A percentile compares a stretch with the other conserved stretches of the same genome.
These are phyloP conservation scores for Eublepharis macularius DNA, from an alignment of 2,113 vertebrate genomes.

Conservation along the genomic window DNA sequence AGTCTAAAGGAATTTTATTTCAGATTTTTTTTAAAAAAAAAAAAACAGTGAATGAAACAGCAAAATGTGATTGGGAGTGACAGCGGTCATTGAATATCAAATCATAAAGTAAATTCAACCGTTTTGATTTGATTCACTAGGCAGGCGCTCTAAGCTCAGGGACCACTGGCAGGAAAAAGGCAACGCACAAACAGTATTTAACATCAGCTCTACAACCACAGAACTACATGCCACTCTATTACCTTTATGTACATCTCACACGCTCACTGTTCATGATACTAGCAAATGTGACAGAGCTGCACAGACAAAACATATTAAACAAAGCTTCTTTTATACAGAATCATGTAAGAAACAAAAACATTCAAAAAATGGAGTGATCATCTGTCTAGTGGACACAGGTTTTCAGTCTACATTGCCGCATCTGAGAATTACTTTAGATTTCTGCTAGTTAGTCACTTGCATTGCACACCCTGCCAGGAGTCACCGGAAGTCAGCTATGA, in stretches of 20 bases:
- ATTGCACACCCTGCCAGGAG: no score
- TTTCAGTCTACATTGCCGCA: conserved; percentile 20
- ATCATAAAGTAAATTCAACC: not conserved
- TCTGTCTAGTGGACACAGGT: not conserved
- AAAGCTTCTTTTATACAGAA: not conserved
- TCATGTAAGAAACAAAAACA: not conserved
- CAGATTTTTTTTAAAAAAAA: conserved; percentile 48
- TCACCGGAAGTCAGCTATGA: no score
- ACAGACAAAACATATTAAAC: not conserved
- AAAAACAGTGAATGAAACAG: conserved; percentile 45
- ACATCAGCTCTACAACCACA: conserved; percentile 29
- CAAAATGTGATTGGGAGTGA: conserved; percentile 20
- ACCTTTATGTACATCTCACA: not conserved
- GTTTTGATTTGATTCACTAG: not conserved
- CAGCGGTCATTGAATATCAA: conserved; percentile 6
- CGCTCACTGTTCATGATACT: not conserved
- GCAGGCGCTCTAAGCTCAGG: not conserved
- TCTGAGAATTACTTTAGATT: not conserved
- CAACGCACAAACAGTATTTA: conserved; percentile 6
- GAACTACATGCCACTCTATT: not conserved
- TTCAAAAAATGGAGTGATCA: conserved; percentile 28
- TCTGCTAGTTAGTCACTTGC: no score
- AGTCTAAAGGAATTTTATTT: conserved; percentile 60
- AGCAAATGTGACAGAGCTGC: conserved; percentile 30
- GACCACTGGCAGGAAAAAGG: not conserved